phyloP scores from a whole-genome alignment of 2,888 invertebrate genomes.

The Amphipyra berbera region DNA sequence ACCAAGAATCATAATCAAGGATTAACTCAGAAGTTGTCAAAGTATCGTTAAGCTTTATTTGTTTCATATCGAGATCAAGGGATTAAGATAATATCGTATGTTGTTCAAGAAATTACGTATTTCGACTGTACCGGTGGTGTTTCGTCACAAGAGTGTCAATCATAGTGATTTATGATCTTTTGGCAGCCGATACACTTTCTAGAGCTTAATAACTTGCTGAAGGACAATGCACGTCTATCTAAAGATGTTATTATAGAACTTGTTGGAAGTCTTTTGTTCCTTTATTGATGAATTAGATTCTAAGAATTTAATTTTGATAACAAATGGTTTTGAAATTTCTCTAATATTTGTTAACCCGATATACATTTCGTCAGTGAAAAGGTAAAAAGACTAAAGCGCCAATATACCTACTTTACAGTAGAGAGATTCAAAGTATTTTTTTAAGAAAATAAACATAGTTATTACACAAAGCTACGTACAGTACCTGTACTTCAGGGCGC shows the following conservation, averaged over 20 bases:
- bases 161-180: constrained; percentile 76
- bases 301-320: neutral
- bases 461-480: too few species aligned
- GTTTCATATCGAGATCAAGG: constrained; percentile 41
- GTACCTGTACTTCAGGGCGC: too few species aligned
- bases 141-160: constrained; percentile 78
- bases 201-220: constrained; percentile 37
- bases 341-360: too few species aligned
- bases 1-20: constrained; percentile 17
- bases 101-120: constrained; percentile 28
- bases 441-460: too few species aligned
- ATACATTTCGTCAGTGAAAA: too few species aligned
- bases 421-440: too few species aligned
- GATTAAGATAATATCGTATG: constrained; percentile 46
- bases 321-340: neutral
- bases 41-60: constrained; percentile 35
- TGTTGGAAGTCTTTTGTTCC: neutral
- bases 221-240: constrained; percentile 10
- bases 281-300: constrained; percentile 6
- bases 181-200: constrained; percentile 76
- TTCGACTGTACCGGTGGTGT: constrained; percentile 46
- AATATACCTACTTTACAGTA: too few species aligned
- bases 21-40: constrained; percentile 35
- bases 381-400: too few species aligned
- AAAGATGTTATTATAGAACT: neutral